phyloP scores from a whole-genome alignment of 2,113 vertebrate species.

The Hypanus sabinus region DNA sequence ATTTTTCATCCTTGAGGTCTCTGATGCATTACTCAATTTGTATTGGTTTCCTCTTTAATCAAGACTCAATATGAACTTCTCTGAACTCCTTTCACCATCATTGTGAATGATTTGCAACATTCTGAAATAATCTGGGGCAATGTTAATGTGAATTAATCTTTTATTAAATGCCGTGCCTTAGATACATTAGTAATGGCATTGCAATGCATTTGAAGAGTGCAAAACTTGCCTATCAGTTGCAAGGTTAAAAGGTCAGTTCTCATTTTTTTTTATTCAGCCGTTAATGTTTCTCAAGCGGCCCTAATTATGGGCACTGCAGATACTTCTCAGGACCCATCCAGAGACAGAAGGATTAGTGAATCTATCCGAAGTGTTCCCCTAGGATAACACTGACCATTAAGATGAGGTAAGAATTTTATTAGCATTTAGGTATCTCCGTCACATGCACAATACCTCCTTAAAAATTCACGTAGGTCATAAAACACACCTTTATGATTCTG shows the following conservation, averaged over 20 bases:
- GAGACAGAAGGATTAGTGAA: background rate
- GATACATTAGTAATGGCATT: background rate
- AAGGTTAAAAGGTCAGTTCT: slow-evolving; percentile 7
- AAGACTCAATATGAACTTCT: slow-evolving; percentile 1
- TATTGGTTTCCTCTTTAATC: background rate
- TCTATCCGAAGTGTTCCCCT: background rate
- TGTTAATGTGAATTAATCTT: background rate
- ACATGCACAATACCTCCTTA: background rate
- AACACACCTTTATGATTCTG: background rate
- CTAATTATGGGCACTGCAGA: background rate
- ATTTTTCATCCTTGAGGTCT: background rate
- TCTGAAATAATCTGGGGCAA: background rate
- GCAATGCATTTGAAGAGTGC: background rate
- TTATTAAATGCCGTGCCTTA: background rate
- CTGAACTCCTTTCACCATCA: background rate
- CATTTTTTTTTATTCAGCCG: too few relatives aligned
- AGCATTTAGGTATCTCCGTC: background rate
- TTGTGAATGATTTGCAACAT: background rate
- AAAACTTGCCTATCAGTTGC: background rate
- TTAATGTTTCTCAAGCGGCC: background rate
- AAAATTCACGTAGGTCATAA: background rate
- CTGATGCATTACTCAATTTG: background rate
- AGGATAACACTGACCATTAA: background rate
- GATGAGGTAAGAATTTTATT: background rate
- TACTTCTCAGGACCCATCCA: background rate